Evolutionary conservation across 1,140 invertebrate species (phyloP), one percentile per base, ranked within the genome.

Genomic region (Euura lappo): DNA sequence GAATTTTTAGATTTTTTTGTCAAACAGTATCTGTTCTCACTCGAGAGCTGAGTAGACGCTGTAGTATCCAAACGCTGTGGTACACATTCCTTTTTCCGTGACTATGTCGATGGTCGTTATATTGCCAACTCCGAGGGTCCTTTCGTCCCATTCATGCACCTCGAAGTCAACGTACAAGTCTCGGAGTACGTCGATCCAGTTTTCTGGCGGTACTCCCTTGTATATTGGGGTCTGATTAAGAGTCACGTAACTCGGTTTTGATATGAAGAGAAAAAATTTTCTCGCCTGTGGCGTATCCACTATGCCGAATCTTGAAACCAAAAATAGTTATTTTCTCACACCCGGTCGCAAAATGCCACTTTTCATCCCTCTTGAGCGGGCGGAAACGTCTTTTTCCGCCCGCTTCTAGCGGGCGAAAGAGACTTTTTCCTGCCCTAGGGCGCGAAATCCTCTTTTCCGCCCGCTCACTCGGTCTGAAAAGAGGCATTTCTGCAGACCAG

Each of bases 81-180:
- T 1, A 42, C 80, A 82, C 2, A 78, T 6, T 10, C 80, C 80
- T 13, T n/a, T 72, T 51, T 80, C 79, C 2, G 80, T 82, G 2
- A 76, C 44, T 5, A 79, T 11, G 75, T 75, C 76, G 28, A 28
- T 28, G 28, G 28, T 28, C 1, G 13, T 47, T 28, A 28, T 28
- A 28, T 28, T 28, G 3, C 8, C 13, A 8, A 8, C 51, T 8
- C 8, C 13, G 6, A 8, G 13, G 8, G 10, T n/a, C 51, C 13
- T 8, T n/a, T 11, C 10, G 13, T n/a, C 51, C 8, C 51, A 60
- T 60, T 60, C 8, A 60, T 7, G 1, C 71, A 7, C 4, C 3
- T 60, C 51, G 8, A 77, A 44, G 10, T 76, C 28, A 4, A 45
- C 71, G 13, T 71, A 71, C 47, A 79, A 71, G 43, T 81, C 79